A percentile compares a stretch with the other conserved stretches of the same genome.
These are phyloP conservation scores for Otolemur crassicaudatus DNA, from an alignment of 2,797 vertebrate genomes.

Conservation along the genomic window DNA sequence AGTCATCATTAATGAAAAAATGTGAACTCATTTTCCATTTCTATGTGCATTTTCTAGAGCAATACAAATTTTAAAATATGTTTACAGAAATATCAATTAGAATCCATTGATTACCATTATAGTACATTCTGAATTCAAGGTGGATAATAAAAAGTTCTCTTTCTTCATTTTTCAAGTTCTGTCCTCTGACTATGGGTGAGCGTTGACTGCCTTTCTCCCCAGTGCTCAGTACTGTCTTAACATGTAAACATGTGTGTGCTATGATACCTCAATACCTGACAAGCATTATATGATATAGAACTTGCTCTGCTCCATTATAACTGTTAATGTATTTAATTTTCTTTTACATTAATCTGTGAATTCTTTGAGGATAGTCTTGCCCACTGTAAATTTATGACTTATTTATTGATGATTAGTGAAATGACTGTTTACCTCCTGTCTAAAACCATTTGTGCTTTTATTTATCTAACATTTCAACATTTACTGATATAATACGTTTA, in stretches of 20 bases:
- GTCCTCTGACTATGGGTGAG: background rate
- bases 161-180: background rate
- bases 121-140: background rate
- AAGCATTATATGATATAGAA: background rate
- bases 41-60: background rate
- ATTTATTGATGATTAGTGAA: background rate
- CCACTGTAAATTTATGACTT: background rate
- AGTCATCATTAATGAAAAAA: background rate
- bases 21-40: background rate
- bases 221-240: background rate
- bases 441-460: background rate
- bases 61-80: background rate
- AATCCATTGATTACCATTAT: background rate
- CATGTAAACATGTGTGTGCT: background rate
- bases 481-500: slow-evolving; percentile 4
- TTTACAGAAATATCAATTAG: background rate
- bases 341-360: background rate
- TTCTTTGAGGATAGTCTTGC: background rate
- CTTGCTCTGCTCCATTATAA: background rate
- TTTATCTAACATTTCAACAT: slow-evolving; percentile 7
- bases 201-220: background rate
- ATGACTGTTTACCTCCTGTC: background rate
- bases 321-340: background rate
- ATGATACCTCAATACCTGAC: background rate
- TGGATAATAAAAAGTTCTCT: background rate